phyloP scores from a whole-genome alignment of 2,888 invertebrate species.

The Hemaris fuciformis region DNA sequence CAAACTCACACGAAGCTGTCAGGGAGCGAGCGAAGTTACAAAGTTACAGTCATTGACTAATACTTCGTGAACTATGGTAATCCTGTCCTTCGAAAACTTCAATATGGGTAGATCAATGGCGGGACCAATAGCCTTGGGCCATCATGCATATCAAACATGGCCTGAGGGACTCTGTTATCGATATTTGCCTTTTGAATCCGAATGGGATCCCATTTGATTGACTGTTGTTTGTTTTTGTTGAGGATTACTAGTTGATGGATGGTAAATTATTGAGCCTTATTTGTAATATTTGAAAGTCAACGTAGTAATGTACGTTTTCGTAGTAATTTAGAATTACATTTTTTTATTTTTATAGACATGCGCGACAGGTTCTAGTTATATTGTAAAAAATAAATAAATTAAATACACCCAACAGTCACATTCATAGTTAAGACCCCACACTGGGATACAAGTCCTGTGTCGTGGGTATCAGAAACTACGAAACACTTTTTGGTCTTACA shows the following conservation, averaged over 20 bases:
- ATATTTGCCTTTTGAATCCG: slow-evolving; percentile 3
- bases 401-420: too few relatives aligned
- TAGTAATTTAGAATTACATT: too few relatives aligned
- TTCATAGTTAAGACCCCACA: too few relatives aligned
- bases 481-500: too few relatives aligned
- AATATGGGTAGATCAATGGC: neutral
- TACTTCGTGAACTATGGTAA: neutral
- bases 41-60: neutral
- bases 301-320: too few relatives aligned
- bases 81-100: neutral
- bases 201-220: neutral
- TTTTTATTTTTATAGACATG: too few relatives aligned
- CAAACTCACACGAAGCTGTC: neutral
- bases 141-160: neutral
- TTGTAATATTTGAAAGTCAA: too few relatives aligned
- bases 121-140: neutral
- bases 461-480: too few relatives aligned
- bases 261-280: neutral
- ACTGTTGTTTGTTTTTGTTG: neutral
- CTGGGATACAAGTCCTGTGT: too few relatives aligned
- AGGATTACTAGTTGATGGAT: neutral
- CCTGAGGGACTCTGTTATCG: neutral
- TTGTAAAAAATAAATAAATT: too few relatives aligned
- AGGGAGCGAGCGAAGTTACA: neutral
- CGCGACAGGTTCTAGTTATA: neutral